Percentiles rank a stretch among this genome's conserved stretches.
Conservation (phyloP, 2,888 invertebrate genomes). For the Drosophila meridionalis region DNA sequence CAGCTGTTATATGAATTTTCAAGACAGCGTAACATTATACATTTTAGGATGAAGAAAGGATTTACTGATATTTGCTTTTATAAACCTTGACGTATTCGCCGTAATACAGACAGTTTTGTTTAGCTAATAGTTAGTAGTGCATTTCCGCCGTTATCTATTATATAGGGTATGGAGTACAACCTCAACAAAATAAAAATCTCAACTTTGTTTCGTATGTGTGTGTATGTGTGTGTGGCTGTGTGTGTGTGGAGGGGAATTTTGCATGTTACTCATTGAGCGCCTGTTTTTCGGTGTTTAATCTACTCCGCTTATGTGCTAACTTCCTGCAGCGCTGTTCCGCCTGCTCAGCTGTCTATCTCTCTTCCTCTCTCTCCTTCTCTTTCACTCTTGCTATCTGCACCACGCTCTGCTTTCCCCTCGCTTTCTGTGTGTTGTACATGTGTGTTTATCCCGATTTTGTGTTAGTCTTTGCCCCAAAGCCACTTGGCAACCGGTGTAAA, state of each 20-base stretch:
- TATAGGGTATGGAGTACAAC: slow-evolving; percentile 6
- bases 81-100: no score
- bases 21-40: not conserved
- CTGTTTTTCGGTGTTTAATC: slow-evolving; percentile 82
- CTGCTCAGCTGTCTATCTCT: slow-evolving; percentile 17
- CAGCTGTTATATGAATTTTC: no score
- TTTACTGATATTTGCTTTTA: no score
- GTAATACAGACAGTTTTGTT: not conserved
- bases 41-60: not conserved
- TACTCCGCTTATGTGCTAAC: slow-evolving; percentile 77
- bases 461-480: slow-evolving; percentile 32
- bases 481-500: slow-evolving; percentile 67
- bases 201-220: slow-evolving; percentile 45
- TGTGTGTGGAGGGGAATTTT: slow-evolving; percentile 46
- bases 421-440: slow-evolving; percentile 58
- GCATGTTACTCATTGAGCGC: slow-evolving; percentile 76
- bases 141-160: no score
- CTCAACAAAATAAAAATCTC: slow-evolving; percentile 36
- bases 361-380: slow-evolving; percentile 5
- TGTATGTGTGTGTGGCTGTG: slow-evolving; percentile 11
- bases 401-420: not conserved
- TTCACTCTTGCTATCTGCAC: not conserved
- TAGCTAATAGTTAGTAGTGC: no score
- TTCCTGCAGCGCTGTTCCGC: slow-evolving; percentile 45
- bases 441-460: slow-evolving; percentile 79